A percentile compares a stretch with the other conserved stretches of the same genome.
phyloP scores from a whole-genome alignment of 2,888 invertebrate genomes.

The Erynnis tages region DNA sequence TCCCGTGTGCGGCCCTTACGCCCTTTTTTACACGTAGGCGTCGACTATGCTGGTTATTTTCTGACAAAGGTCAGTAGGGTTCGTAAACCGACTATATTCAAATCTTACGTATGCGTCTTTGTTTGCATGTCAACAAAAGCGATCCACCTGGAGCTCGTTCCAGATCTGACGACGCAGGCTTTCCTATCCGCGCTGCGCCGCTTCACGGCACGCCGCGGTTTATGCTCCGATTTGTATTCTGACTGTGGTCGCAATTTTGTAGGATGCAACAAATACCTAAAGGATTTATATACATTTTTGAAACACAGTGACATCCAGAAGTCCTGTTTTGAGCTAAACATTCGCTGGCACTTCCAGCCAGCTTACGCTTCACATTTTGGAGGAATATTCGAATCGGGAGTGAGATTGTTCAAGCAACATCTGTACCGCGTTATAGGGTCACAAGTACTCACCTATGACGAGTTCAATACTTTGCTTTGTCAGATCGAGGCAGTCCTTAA shows the following conservation, averaged over 20 bases:
- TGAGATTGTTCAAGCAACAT: neutral
- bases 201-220: neutral
- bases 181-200: neutral
- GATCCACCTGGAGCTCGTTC: constrained; percentile 5
- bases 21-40: neutral
- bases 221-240: neutral
- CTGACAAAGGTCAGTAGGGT: neutral
- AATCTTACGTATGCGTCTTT: neutral
- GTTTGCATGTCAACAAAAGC: constrained; percentile 6
- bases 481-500: neutral
- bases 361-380: neutral
- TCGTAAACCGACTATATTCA: neutral
- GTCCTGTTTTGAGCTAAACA: neutral
- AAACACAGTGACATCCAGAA: neutral
- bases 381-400: neutral
- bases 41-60: neutral
- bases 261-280: neutral
- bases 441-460: neutral
- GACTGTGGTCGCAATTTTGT: neutral
- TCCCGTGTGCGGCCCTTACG: neutral
- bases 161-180: neutral
- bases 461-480: neutral
- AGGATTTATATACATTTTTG: neutral
- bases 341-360: neutral
- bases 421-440: neutral